These are phyloP conservation scores for Trinorchestia longiramus DNA, from an alignment of 1,140 invertebrate genomes.

Conservation along the genomic window DNA sequence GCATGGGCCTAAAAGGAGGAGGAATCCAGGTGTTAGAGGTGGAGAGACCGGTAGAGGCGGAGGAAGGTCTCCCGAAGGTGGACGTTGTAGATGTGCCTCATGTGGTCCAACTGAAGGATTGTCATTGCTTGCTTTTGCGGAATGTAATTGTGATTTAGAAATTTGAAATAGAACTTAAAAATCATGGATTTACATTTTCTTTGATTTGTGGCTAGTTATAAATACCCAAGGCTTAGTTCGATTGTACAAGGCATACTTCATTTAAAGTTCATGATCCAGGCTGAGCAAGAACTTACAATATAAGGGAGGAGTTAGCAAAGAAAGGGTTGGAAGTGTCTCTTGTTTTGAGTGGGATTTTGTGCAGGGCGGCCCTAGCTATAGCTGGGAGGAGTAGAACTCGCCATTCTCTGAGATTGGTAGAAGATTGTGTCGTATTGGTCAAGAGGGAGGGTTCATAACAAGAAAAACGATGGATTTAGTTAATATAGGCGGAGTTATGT, in stretches of 20 bases:
- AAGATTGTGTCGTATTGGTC: constrained; percentile 45
- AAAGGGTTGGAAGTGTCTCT: background rate
- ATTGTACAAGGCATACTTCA: background rate
- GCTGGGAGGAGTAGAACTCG: background rate
- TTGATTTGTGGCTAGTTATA: background rate
- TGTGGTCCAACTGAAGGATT: background rate
- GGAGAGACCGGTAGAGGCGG: background rate
- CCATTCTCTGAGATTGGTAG: background rate
- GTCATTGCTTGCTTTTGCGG: background rate
- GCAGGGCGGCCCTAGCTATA: background rate
- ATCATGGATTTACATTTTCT: background rate
- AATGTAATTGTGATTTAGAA: background rate
- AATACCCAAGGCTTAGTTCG: background rate
- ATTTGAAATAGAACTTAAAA: background rate
- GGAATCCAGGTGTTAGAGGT: background rate
- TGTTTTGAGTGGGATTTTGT: background rate
- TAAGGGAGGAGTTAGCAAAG: background rate
- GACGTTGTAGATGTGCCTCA: background rate
- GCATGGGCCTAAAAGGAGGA: background rate
- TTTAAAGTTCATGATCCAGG: background rate
- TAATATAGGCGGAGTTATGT: constrained; percentile 33
- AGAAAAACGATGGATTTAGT: constrained; percentile 45
- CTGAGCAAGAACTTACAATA: background rate
- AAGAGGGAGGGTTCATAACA: constrained; percentile 25
- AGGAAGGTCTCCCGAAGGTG: background rate